phyloP scores from a whole-genome alignment of 2,797 vertebrate species.

The Hafferia zeledoni region DNA sequence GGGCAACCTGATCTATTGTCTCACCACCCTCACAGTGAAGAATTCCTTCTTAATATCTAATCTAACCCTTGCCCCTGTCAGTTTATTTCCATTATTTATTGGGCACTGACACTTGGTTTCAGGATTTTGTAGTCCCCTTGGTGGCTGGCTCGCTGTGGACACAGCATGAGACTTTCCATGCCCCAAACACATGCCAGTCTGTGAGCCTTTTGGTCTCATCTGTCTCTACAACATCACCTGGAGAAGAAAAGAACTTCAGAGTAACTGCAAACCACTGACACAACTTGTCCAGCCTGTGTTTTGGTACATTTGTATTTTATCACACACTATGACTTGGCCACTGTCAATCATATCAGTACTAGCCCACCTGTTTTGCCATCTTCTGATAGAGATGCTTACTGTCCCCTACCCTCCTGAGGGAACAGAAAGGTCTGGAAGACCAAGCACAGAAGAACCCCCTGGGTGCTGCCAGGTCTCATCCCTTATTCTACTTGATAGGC shows the following conservation, averaged over 20 bases:
- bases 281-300: neutral
- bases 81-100: neutral
- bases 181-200: neutral
- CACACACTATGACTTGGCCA: neutral
- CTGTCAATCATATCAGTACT: neutral
- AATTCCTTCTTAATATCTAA: neutral
- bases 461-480: neutral
- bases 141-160: neutral
- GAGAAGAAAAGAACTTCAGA: neutral
- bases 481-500: neutral
- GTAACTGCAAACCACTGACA: neutral
- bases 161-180: fast-evolving
- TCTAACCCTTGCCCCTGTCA: fast-evolving
- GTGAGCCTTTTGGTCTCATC: neutral
- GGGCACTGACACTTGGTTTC: neutral
- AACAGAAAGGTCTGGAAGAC: neutral
- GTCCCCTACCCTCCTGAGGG: neutral
- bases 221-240: neutral
- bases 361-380: neutral
- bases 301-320: neutral
- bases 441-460: neutral
- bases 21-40: neutral
- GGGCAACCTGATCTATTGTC: neutral
- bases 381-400: neutral
- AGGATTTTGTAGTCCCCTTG: neutral